These are phyloP conservation scores for Homarus gammarus DNA, from an alignment of 2,888 invertebrate species.

Conservation along the genomic window DNA sequence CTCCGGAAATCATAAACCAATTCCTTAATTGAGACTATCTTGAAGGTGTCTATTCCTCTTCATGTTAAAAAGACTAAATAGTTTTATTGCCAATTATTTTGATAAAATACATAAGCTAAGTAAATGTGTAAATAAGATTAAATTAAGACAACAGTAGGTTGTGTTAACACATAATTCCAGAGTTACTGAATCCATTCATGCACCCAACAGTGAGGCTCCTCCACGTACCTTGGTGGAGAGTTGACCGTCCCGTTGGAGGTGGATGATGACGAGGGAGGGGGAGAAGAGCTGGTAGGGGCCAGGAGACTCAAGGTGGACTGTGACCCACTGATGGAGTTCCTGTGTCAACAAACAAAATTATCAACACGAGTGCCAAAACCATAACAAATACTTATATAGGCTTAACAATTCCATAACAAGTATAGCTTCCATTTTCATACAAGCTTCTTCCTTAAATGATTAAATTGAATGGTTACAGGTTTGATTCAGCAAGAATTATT, in stretches of 20 bases:
- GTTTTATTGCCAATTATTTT: too few species aligned
- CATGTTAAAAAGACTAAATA: too few species aligned
- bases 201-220: background rate
- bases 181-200: background rate
- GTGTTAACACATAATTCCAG: too few species aligned
- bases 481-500: background rate
- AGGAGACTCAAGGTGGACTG: constrained; percentile 64
- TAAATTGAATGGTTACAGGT: too few species aligned
- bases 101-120: too few species aligned
- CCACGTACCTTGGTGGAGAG: constrained; percentile 57
- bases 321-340: constrained; percentile 71
- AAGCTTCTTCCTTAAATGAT: background rate
- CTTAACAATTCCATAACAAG: background rate
- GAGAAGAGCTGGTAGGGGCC: constrained; percentile 48
- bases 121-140: too few species aligned
- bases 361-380: background rate
- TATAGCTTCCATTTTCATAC: background rate
- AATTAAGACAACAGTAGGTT: too few species aligned
- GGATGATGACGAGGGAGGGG: constrained; percentile 41
- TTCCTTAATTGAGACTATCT: too few species aligned
- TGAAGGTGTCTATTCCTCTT: too few species aligned
- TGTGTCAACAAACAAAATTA: constrained; percentile 18
- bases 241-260: constrained; percentile 66
- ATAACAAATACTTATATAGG: background rate
- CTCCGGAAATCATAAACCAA: too few species aligned